A percentile compares a stretch with the other conserved stretches of the same genome.
Conservation (phyloP, 2,888 invertebrate species). For the Ptilodon capucinus region DNA sequence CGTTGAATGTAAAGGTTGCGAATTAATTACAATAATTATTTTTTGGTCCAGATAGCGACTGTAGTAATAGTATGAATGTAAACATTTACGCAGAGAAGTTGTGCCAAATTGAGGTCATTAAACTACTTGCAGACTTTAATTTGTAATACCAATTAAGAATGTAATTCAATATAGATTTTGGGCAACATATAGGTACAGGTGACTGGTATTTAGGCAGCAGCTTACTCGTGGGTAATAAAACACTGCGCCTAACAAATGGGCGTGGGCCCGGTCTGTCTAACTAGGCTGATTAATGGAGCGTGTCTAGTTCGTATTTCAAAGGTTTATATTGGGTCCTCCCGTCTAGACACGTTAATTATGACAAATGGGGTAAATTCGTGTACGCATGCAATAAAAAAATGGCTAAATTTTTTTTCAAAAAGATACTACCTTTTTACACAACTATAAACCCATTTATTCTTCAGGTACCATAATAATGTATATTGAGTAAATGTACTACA, state of each 20-base stretch:
- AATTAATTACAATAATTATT: not conserved
- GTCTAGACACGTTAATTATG: slow-evolving; percentile 9
- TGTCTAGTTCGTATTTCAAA: slow-evolving; percentile 1
- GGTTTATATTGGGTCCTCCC: slow-evolving; percentile 12
- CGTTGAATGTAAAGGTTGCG: too few relatives aligned
- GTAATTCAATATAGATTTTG: slow-evolving; percentile 1
- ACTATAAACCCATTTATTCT: too few relatives aligned
- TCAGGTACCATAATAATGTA: too few relatives aligned
- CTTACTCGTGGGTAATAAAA: slow-evolving; percentile 11
- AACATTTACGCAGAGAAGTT: not conserved
- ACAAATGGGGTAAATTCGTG: slow-evolving; percentile 6
- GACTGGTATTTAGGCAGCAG: not conserved
- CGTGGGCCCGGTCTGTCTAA: slow-evolving; percentile 7
- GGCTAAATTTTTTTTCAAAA: too few relatives aligned
- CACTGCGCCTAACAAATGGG: slow-evolving; percentile 11
- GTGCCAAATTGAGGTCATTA: slow-evolving; percentile 17
- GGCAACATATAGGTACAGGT: not conserved
- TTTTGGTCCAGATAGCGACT: not conserved
- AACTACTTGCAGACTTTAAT: slow-evolving; percentile 2
- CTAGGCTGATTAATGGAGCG: slow-evolving; percentile 10
- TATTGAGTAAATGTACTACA: too few relatives aligned
- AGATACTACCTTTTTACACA: too few relatives aligned
- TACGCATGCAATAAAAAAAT: not conserved
- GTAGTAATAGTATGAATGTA: not conserved
- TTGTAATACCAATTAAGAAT: slow-evolving; percentile 1